Evolutionary conservation across 2,888 invertebrate species (phyloP).

Genomic region (Agapostemon virescens): DNA sequence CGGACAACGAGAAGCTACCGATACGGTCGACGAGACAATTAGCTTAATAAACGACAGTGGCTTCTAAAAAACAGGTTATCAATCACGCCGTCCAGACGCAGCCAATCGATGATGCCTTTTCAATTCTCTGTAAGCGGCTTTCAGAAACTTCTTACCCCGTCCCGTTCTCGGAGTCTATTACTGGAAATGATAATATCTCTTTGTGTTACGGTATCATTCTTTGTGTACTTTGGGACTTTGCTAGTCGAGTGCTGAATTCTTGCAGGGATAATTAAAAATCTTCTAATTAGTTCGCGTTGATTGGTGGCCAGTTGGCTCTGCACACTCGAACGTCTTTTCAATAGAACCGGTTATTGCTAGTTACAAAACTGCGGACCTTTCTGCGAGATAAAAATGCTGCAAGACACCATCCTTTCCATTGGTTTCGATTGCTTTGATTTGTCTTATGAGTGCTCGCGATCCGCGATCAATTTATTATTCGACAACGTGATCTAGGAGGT

Average conservation of each 20-base stretch:
- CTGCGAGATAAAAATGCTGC: no score
- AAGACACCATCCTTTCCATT: not conserved
- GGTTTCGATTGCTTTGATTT: not conserved
- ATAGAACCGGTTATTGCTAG: not conserved
- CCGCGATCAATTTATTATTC: not conserved
- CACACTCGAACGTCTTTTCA: not conserved
- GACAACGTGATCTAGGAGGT: not conserved
- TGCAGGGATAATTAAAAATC: not conserved
- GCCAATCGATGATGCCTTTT: constrained; percentile 42
- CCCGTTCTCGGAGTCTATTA: constrained; percentile 8
- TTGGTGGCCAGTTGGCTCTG: not conserved
- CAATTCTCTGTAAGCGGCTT: constrained; percentile 41
- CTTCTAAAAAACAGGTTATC: constrained; percentile 22
- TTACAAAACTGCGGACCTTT: not conserved
- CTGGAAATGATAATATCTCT: constrained; percentile 11
- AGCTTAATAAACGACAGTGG: constrained; percentile 19
- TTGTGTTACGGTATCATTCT: not conserved
- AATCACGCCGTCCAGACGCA: not conserved
- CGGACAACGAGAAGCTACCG: not conserved
- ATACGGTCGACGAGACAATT: constrained; percentile 3
- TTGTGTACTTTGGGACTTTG: constrained; percentile 7
- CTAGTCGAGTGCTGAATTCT: not conserved
- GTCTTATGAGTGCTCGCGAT: no score
- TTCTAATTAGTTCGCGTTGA: constrained; percentile 1
- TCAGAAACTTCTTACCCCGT: constrained; percentile 31